Evolutionary conservation across 2,797 vertebrate species (phyloP).

Genomic region (Melanogrammus aeglefinus): DNA sequence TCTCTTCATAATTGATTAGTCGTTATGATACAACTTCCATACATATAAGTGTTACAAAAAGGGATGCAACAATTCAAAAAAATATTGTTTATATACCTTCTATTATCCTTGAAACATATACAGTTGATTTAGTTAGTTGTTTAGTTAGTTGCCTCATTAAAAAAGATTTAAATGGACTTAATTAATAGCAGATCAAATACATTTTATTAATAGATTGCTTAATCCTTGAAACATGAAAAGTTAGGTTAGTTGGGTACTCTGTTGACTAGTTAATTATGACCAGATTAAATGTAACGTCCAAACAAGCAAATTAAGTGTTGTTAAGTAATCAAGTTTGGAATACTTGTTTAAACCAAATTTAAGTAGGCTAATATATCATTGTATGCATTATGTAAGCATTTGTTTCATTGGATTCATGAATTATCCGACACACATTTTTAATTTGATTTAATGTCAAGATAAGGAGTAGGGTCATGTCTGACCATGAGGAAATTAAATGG

Average conservation of each 20-base stretch:
- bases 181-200: neutral
- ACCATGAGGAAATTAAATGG: too few relatives aligned
- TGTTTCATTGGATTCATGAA: too few relatives aligned
- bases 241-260: neutral
- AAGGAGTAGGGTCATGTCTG: too few relatives aligned
- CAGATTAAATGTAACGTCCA: neutral
- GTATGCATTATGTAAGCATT: too few relatives aligned
- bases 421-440: too few relatives aligned
- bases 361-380: too few relatives aligned
- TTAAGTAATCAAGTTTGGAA: neutral
- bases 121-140: neutral
- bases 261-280: neutral
- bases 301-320: too few relatives aligned
- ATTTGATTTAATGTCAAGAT: too few relatives aligned
- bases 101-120: neutral
- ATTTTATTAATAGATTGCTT: neutral
- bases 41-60: neutral
- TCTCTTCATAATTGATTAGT: neutral
- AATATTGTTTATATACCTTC: neutral
- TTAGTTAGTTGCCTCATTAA: neutral
- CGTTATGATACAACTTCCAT: neutral
- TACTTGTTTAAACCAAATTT: too few relatives aligned
- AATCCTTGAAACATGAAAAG: neutral
- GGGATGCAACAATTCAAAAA: neutral
- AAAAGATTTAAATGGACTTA: neutral